Evolutionary conservation across 1,140 invertebrate genomes (phyloP).

Genomic region (Hypsibius dujardini): DNA sequence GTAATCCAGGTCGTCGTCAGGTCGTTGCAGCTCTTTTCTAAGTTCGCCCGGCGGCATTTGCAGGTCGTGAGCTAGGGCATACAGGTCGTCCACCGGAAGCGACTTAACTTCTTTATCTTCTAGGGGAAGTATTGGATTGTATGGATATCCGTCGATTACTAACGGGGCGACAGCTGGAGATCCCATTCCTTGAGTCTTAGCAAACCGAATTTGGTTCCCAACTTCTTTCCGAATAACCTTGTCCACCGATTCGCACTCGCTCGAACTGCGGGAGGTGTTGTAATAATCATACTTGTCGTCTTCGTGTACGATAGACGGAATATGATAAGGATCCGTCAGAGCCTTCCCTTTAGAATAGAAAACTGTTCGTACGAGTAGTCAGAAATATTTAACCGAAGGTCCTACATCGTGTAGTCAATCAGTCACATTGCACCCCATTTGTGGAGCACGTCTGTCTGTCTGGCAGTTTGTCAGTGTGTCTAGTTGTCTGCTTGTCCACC

Average conservation of each 20-base stretch:
- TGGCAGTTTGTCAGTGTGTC: no score
- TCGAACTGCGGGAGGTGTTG: neutral
- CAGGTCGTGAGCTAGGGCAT: slow-evolving; percentile 14
- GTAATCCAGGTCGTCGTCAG: neutral
- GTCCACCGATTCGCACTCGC: neutral
- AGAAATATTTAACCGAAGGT: no score
- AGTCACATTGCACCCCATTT: no score
- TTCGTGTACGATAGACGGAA: neutral
- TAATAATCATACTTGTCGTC: slow-evolving; percentile 9
- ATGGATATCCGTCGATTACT: no score
- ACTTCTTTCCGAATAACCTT: neutral
- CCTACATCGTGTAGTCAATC: no score
- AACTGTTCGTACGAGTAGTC: no score
- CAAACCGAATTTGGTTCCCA: neutral
- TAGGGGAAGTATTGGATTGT: no score
- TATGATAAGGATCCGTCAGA: neutral
- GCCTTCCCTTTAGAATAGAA: neutral
- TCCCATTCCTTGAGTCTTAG: neutral
- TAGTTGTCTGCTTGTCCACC: no score
- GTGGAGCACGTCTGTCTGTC: no score
- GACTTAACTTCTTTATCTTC: neutral
- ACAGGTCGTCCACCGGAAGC: neutral
- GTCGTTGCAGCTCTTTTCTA: neutral
- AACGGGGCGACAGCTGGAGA: no score
- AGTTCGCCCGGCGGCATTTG: slow-evolving; percentile 11